phyloP scores from a whole-genome alignment of 2,797 vertebrate genomes.

The Myiotriccus ornatus region DNA sequence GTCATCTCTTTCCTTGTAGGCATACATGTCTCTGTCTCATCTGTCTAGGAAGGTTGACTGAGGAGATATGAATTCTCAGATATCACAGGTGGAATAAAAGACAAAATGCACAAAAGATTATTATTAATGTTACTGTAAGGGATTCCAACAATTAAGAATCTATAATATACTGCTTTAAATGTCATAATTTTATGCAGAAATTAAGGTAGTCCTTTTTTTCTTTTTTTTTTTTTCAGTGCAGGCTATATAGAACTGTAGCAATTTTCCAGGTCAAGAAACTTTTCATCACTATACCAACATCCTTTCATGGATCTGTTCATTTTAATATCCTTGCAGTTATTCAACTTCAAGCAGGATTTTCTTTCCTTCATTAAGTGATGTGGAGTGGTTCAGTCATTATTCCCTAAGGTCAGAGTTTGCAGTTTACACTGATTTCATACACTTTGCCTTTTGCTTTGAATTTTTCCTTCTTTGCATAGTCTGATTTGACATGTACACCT shows the following conservation, averaged over 20 bases:
- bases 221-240: neutral
- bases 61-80: neutral
- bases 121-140: neutral
- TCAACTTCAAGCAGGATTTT: constrained; percentile 19
- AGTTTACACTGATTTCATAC: neutral
- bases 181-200: neutral
- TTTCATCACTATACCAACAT: neutral
- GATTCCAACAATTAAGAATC: neutral
- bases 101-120: neutral
- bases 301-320: neutral
- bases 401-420: neutral
- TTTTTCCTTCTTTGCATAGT: neutral
- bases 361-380: neutral
- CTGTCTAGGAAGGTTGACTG: neutral
- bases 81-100: neutral
- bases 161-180: neutral
- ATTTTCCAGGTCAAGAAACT: constrained; percentile 41
- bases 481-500: neutral
- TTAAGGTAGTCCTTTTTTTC: too few relatives aligned
- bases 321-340: constrained; percentile 3
- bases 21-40: neutral
- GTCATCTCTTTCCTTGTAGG: neutral
- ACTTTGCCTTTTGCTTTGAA: neutral
- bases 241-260: neutral
- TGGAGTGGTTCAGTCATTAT: neutral